Conservation (phyloP, 1,140 invertebrate genomes). For the Cydia amplana region DNA sequence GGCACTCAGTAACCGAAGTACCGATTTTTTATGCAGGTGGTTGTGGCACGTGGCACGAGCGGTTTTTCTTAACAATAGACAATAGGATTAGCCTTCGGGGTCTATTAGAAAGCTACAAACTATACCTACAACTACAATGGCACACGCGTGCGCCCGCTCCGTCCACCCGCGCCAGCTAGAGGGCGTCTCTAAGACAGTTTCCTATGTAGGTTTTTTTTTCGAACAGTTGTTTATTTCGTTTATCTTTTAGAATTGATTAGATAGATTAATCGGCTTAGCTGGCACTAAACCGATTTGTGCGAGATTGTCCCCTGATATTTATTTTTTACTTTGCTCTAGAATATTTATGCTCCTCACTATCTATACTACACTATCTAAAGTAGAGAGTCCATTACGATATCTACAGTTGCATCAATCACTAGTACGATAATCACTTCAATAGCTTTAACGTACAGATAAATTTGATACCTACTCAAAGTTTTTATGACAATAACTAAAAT, state of each 20-base stretch:
- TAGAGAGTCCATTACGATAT: constrained; percentile 3
- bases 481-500: not conserved
- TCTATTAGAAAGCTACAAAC: no score
- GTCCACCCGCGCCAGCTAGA: no score
- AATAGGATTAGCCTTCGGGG: no score
- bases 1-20: no score
- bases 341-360: not conserved
- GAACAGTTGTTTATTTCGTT: not conserved
- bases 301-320: not conserved
- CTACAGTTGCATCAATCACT: constrained; percentile 3
- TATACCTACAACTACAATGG: no score
- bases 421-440: not conserved
- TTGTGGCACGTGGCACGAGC: no score
- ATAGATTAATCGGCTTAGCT: not conserved
- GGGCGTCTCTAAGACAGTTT: no score
- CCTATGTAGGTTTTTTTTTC: not conserved
- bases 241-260: not conserved
- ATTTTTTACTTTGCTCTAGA: not conserved
- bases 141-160: no score
- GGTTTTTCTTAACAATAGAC: no score
- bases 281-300: not conserved
- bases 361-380: not conserved
- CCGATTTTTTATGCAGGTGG: no score
- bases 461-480: not conserved
- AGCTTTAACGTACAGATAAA: not conserved